Evolutionary conservation across 2,113 vertebrate genomes (phyloP), one percentile per base, ranked within the genome.

Genomic region (Sinosuthora webbiana): DNA sequence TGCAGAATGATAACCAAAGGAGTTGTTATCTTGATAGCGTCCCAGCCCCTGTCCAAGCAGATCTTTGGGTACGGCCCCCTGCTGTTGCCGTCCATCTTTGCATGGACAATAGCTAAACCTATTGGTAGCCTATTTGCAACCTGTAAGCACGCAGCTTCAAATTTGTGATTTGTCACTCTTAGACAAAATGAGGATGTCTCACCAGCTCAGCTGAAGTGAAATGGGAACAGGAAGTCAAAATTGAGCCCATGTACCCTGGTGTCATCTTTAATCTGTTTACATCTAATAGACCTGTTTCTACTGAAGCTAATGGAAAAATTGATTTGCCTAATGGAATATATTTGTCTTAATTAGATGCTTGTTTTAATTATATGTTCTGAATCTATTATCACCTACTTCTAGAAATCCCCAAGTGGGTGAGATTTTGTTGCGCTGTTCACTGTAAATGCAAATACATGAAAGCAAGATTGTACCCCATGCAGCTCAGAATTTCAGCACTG

Each of bases 211-310:
- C 35, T 92, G 73, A 89, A 81, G n/a, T 86, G 75, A 87, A 94
- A 80, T 31, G 79, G 23, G 39, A 91, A 69, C 39, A 88, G 75
- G 75, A 96, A 94, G 60, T 82, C 5, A 83, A 89, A 94, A 87
- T 17, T 1, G 14, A 88, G 55, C 64, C 44, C 25, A 13, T 6
- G 30, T 77, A 41, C 24, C 18, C 37, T 56, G 13, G 22, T 81
- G 62, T 84, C 9, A 0, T 73, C 73, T 84, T 86, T 80, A 70
- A 13, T 73, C 39, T 88, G 27, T 76, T 89, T 70, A 23, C 8
- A 55, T 55, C 45, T 77, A 83, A 73, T 82, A 95, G 63, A 83
- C 22, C 24, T 77, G 7, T 76, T 87, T 94, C 79, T 65, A 80
- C 28, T 59, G 75, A 87, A 83, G 47, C 19, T 83, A 49, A 77